These are phyloP conservation scores for Pipistrellus pygmaeus DNA, from an alignment of 2,797 vertebrate genomes.

Conservation along the genomic window DNA sequence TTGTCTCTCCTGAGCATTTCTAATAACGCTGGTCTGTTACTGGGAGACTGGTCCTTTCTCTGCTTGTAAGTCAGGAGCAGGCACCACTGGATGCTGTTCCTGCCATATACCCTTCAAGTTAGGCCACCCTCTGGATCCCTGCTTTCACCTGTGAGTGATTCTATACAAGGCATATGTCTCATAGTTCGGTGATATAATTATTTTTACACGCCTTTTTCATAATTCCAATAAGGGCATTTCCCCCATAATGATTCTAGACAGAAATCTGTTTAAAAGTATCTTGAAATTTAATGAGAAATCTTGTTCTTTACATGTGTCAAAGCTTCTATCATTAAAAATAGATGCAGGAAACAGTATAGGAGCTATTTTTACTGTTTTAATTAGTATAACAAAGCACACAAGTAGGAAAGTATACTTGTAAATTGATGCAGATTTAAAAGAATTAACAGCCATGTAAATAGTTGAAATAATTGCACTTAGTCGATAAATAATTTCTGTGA, in stretches of 20 bases:
- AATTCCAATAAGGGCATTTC: neutral
- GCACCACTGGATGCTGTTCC: accelerated
- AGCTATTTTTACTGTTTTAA: slow-evolving; percentile 40
- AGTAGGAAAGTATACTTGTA: neutral
- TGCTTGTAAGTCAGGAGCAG: neutral
- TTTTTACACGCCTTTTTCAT: neutral
- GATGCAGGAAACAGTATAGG: neutral
- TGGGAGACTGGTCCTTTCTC: neutral
- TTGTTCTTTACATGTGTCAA: neutral
- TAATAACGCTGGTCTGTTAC: neutral
- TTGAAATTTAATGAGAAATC: slow-evolving; percentile 45
- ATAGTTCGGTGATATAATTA: neutral
- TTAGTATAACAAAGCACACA: neutral
- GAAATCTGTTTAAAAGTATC: neutral
- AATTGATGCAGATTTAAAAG: slow-evolving; percentile 41
- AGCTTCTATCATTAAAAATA: neutral
- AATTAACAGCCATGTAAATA: slow-evolving; percentile 21
- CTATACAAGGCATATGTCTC: neutral
- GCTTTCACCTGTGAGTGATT: neutral
- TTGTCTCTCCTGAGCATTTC: neutral
- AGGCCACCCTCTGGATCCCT: neutral
- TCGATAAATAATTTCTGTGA: slow-evolving; percentile 62
- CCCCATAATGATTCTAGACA: neutral
- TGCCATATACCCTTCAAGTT: neutral
- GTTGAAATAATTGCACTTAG: slow-evolving; percentile 32